Percentiles rank a stretch among this genome's conserved stretches.
Evolutionary conservation across 2,113 vertebrate species (phyloP).

Genomic region (Daubentonia madagascariensis): DNA sequence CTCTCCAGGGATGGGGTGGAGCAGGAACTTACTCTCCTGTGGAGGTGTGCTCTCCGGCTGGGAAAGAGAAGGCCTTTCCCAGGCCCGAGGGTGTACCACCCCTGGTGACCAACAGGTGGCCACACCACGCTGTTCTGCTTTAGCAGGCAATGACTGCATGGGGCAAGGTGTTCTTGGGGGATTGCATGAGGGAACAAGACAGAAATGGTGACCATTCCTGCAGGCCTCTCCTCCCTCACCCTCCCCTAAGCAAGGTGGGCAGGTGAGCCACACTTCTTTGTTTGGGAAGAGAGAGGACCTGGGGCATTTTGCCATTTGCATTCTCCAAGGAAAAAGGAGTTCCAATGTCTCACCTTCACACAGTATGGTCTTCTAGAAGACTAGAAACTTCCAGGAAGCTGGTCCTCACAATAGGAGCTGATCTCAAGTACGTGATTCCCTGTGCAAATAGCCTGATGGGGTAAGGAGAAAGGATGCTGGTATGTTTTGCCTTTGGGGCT

Average conservation of each 20-base stretch:
- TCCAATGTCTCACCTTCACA: background rate
- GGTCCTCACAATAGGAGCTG: background rate
- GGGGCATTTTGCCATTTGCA: background rate
- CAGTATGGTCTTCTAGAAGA: background rate
- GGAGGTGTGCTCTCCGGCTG: background rate
- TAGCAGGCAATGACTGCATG: background rate
- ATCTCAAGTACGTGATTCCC: background rate
- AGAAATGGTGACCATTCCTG: background rate
- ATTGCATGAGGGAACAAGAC: background rate
- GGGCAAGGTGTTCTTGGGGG: background rate
- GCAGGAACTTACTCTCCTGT: background rate
- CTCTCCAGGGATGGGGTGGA: background rate
- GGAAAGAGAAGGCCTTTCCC: background rate
- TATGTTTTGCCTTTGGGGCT: background rate
- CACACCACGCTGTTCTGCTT: background rate
- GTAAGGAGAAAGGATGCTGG: background rate
- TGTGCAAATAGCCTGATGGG: background rate
- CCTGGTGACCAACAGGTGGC: conserved; percentile 23
- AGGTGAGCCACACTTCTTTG: background rate
- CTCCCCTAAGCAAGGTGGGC: background rate
- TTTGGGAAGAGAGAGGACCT: background rate
- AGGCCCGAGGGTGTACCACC: background rate
- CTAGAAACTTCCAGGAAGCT: background rate
- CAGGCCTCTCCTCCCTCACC: background rate
- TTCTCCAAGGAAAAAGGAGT: background rate